phyloP scores from a whole-genome alignment of 2,888 invertebrate species.

The Iphiclides podalirius region DNA sequence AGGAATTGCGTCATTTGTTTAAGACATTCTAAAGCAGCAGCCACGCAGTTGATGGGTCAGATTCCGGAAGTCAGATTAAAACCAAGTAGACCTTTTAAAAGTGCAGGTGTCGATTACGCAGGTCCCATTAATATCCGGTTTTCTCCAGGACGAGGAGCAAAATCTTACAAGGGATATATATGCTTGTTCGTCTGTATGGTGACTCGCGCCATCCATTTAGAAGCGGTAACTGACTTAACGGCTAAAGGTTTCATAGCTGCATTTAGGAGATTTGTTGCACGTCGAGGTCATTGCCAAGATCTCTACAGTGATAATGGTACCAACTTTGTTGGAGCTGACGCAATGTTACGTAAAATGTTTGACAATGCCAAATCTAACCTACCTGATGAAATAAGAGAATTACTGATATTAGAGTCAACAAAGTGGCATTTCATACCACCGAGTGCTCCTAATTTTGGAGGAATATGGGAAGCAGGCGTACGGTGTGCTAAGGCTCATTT shows the following conservation, averaged over 20 bases:
- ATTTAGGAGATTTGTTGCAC: slow-evolving; percentile 4
- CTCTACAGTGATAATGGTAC: slow-evolving; percentile 31
- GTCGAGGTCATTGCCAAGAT: slow-evolving; percentile 10
- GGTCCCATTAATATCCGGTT: too few relatives aligned
- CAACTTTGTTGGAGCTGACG: slow-evolving; percentile 29
- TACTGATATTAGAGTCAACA: slow-evolving; percentile 13
- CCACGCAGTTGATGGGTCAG: too few relatives aligned
- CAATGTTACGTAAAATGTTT: slow-evolving; percentile 18
- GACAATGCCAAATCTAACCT: slow-evolving; percentile 12
- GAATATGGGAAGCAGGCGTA: slow-evolving; percentile 33
- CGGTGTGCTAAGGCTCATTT: slow-evolving; percentile 22
- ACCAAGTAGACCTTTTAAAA: too few relatives aligned
- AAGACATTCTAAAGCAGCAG: too few relatives aligned
- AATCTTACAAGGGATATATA: too few relatives aligned
- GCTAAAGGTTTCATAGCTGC: slow-evolving; percentile 32
- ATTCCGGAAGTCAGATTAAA: too few relatives aligned
- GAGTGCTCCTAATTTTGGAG: slow-evolving; percentile 28
- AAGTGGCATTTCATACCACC: slow-evolving; percentile 31
- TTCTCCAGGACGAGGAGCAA: too few relatives aligned
- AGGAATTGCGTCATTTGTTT: too few relatives aligned
- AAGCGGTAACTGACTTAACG: too few relatives aligned
- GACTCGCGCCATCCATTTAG: too few relatives aligned
- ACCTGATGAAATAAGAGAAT: slow-evolving; percentile 14
- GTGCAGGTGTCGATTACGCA: too few relatives aligned
- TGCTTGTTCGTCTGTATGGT: too few relatives aligned